Conservation (phyloP, 2,113 vertebrate species). For the Sinocyclocheilus grahami region DNA sequence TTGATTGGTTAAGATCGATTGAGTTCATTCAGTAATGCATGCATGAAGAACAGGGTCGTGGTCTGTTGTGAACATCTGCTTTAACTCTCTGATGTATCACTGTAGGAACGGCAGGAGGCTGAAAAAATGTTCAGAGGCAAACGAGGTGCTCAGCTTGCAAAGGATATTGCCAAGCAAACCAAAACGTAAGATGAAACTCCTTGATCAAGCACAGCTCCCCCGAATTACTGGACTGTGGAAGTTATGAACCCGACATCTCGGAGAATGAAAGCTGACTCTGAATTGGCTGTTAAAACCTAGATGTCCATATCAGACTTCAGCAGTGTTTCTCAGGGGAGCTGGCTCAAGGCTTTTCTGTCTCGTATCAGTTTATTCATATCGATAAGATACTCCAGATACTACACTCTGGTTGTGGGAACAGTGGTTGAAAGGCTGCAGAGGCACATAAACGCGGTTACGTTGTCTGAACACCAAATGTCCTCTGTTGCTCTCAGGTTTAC, state of each 20-base stretch:
- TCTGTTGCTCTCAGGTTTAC: conserved; percentile 81
- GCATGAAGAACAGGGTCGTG: background rate
- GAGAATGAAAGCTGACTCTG: background rate
- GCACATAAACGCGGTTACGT: conserved; percentile 48
- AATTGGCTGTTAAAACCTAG: conserved; percentile 9
- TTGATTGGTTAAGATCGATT: no score
- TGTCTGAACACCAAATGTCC: conserved; percentile 43
- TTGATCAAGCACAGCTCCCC: conserved; percentile 79
- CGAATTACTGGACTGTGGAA: conserved; percentile 78
- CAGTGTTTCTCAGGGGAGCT: conserved; percentile 86
- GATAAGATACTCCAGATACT: conserved; percentile 91
- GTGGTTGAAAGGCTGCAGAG: conserved; percentile 80
- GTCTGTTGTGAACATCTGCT: conserved; percentile 60
- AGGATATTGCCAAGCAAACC: conserved; percentile 98
- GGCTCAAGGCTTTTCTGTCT: conserved; percentile 72
- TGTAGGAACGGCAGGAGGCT: conserved; percentile 98
- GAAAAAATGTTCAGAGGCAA: conserved; percentile 99
- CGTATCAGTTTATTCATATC: conserved; percentile 93
- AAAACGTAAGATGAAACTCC: conserved; percentile 95
- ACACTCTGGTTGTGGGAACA: conserved; percentile 57
- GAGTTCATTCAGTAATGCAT: background rate
- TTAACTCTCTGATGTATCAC: conserved; percentile 89
- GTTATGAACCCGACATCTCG: background rate
- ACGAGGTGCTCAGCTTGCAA: conserved; percentile 98
- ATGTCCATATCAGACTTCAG: background rate